Base-by-base conservation (phyloP, 2,113 vertebrate genomes). In the Crotalus helleri region DNA sequence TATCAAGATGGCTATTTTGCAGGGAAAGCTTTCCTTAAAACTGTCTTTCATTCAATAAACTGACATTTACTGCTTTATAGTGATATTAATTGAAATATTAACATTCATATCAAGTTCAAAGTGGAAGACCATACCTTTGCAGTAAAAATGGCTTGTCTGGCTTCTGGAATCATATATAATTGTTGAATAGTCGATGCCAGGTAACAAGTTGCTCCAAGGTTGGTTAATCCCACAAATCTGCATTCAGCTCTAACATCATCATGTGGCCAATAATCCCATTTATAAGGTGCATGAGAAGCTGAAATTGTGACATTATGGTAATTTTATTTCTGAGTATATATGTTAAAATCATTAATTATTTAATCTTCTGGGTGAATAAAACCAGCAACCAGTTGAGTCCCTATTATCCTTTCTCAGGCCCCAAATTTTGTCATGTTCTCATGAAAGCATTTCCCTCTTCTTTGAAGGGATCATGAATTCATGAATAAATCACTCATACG, bases 241-340 rank as follows among this genome's bases (percentile, higher is more conserved):
- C 99, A 99, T 91, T 99, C 99, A 1, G 99, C 99, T 3, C 99
- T 98, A 10, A 99, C 99, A 29, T 99, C 99, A 3, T 99, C 99
- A 0, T 99, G 99, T 3, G 99, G 99, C 99, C 99, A 99, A 92
- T 99, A 99, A 96, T 99, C 99, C 99, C 99, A 99, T 91, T 99
- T 99, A 94, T 99, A 99, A n/a, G 99, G 99, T 0, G 99, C 98
- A 54, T 99, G 99, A 94, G 99, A 99, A 95, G 99, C 98, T 99
- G 95, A 1, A 92, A 92, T 94, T 92, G 91, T 5, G 92, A 54
- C 9, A 81, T 49, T 57, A 81, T 44, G 5, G 53, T 29, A 39
- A 39, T 12, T 61, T 49, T 44, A 87, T 51, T 53, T 85, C 13
- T 86, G 58, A 90, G 61, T 23, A 44, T 23, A 44, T 6, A n/a